phyloP scores from a whole-genome alignment of 92 coral and sea anemone species.

The Phenganax subtilis region DNA sequence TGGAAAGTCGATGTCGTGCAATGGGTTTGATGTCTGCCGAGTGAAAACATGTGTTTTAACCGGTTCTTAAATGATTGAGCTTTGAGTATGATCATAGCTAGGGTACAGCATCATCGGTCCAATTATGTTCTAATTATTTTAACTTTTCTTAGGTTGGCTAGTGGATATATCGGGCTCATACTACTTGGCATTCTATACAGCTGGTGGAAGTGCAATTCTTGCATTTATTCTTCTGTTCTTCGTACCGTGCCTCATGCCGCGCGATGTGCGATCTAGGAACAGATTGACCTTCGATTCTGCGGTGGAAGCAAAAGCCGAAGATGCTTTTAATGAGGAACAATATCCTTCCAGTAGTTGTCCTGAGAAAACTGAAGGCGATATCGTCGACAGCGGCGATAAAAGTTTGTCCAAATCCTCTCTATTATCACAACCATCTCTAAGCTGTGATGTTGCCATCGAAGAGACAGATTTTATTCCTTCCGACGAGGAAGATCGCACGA shows the following conservation, averaged over 20 bases:
- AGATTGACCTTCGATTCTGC: constrained; percentile 1
- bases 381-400: neutral
- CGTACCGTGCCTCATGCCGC: constrained; percentile 73
- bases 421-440: constrained; percentile 3
- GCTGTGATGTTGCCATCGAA: constrained; percentile 4
- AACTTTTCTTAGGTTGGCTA: constrained; percentile 52
- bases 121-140: neutral
- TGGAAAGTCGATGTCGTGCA: too few species aligned
- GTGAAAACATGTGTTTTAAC: too few species aligned
- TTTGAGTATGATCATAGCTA: neutral
- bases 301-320: constrained; percentile 18
- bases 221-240: constrained; percentile 72
- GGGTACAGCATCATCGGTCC: neutral
- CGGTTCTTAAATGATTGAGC: neutral
- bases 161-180: constrained; percentile 76
- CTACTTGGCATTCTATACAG: constrained; percentile 82
- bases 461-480: constrained; percentile 3
- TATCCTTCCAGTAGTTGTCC: neutral
- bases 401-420: neutral
- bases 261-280: constrained; percentile 36
- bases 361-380: neutral
- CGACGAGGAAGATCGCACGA: neutral
- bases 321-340: constrained; percentile 7
- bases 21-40: too few species aligned
- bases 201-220: constrained; percentile 70